These are phyloP conservation scores for Watsonalla cultraria DNA, from an alignment of 2,888 invertebrate genomes.

Conservation along the genomic window DNA sequence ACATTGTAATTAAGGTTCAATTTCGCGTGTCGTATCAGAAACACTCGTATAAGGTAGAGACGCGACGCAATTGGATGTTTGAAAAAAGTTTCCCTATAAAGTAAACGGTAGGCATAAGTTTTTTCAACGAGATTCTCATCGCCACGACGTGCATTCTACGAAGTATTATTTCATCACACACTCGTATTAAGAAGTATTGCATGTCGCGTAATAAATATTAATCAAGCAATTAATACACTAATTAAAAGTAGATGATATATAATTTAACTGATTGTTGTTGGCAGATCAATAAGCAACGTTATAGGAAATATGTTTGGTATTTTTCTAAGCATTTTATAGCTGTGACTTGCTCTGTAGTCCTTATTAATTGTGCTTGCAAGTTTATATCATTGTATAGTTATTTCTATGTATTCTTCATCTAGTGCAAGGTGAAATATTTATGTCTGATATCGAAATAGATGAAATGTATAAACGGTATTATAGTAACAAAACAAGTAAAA, in stretches of 20 bases:
- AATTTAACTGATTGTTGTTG: not conserved
- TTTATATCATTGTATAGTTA: too few relatives aligned
- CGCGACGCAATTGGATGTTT: conserved; percentile 35
- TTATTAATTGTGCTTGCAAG: too few relatives aligned
- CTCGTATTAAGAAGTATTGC: conserved; percentile 36
- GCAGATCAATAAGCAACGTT: not conserved
- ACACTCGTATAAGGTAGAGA: conserved; percentile 51
- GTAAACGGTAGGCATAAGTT: conserved; percentile 35
- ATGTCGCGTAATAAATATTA: conserved; percentile 31
- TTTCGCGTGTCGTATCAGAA: conserved; percentile 46
- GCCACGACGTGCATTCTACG: conserved; percentile 40
- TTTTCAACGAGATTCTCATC: conserved; percentile 47
- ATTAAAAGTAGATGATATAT: not conserved
- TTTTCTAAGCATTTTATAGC: not conserved
- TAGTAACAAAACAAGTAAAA: too few relatives aligned
- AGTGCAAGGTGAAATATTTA: too few relatives aligned
- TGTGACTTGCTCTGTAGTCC: not conserved
- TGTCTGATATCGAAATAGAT: too few relatives aligned
- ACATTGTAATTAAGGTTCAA: conserved; percentile 58
- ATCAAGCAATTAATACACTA: conserved; percentile 20
- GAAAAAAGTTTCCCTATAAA: conserved; percentile 57
- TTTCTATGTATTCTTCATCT: too few relatives aligned
- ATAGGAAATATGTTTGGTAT: not conserved
- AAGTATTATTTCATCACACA: conserved; percentile 47
- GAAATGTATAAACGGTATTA: too few relatives aligned